Percentiles rank a stretch among this genome's conserved stretches.
These are phyloP conservation scores for Cylindroiulus punctatus DNA, from an alignment of 2,888 invertebrate species.

Conservation along the genomic window DNA sequence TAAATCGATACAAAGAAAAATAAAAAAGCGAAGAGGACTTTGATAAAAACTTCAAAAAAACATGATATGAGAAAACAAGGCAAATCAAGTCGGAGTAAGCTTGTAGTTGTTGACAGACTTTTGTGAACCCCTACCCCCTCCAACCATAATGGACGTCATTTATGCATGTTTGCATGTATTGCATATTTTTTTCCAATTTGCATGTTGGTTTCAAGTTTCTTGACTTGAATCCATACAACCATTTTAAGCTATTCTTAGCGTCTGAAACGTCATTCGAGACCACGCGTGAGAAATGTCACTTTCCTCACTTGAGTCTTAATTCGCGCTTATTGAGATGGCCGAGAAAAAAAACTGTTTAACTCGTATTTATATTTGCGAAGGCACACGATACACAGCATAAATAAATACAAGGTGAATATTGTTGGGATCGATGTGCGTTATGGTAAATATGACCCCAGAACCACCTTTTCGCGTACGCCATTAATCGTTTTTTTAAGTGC, in stretches of 20 bases:
- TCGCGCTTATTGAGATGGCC: not conserved
- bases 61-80: not conserved
- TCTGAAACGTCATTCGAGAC: not conserved
- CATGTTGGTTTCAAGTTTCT: no score
- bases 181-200: no score
- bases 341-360: not conserved
- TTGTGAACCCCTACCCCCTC: no score
- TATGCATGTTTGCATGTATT: no score
- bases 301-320: not conserved
- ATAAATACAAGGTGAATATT: not conserved
- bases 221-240: no score
- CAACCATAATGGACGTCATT: no score
- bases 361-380: not conserved
- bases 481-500: slow-evolving; percentile 35
- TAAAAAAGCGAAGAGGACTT: not conserved
- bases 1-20: slow-evolving; percentile 1
- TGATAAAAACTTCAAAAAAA: no score
- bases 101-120: no score
- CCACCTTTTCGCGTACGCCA: not conserved
- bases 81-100: no score
- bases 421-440: not conserved
- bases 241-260: not conserved
- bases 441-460: not conserved
- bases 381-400: not conserved
- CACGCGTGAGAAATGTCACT: not conserved